phyloP scores from a whole-genome alignment of 2,113 vertebrate genomes.

The Coturnix japonica region DNA sequence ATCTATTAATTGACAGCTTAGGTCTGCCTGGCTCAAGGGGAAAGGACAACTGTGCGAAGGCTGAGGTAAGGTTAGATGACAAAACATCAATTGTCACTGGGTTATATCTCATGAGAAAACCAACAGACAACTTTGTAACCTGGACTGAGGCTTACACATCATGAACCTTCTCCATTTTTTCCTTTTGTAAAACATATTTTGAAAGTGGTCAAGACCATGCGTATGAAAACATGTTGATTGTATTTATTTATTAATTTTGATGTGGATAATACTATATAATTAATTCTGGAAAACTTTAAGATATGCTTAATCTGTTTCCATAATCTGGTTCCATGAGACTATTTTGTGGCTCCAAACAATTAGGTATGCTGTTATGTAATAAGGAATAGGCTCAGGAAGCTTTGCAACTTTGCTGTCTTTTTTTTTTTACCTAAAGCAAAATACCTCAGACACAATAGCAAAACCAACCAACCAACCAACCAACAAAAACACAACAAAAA shows the following conservation, averaged over 20 bases:
- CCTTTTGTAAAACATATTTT: not conserved
- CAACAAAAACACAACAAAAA: too few relatives aligned
- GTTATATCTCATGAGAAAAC: conserved; percentile 75
- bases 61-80: conserved; percentile 77
- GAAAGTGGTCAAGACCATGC: not conserved
- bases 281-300: conserved; percentile 26
- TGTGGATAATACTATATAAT: not conserved
- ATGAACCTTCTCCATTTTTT: not conserved
- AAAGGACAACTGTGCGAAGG: conserved; percentile 73
- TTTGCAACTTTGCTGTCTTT: not conserved
- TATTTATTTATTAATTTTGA: not conserved
- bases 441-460: not conserved
- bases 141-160: conserved; percentile 8
- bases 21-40: conserved; percentile 74
- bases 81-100: conserved; percentile 82
- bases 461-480: too few relatives aligned
- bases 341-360: conserved; percentile 5
- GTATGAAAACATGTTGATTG: not conserved
- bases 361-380: not conserved
- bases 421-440: not conserved
- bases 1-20: conserved; percentile 84
- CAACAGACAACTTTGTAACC: conserved; percentile 71
- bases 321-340: not conserved
- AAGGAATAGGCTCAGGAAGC: not conserved
- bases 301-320: not conserved